Percentiles rank a stretch among this genome's conserved stretches.
Conservation (phyloP, 2,888 invertebrate species). For the Vandiemenella viatica region DNA sequence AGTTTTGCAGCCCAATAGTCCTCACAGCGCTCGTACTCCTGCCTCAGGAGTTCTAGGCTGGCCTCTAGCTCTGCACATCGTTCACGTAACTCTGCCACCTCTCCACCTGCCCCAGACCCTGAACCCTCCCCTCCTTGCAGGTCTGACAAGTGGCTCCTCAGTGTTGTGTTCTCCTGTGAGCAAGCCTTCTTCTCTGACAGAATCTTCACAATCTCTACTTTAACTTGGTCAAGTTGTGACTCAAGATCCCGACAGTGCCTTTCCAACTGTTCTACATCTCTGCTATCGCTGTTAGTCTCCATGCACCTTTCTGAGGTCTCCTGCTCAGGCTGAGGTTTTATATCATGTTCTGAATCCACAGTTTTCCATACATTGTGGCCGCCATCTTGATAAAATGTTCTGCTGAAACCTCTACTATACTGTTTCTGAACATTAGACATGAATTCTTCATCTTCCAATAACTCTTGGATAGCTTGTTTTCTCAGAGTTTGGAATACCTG, state of each 20-base stretch:
- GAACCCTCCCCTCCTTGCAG: background rate
- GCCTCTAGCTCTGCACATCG: slow-evolving; percentile 52
- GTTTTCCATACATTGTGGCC: no score
- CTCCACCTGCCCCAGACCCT: slow-evolving; percentile 13
- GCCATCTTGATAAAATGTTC: no score
- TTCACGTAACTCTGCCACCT: slow-evolving; percentile 29
- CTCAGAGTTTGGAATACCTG: no score
- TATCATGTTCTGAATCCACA: no score
- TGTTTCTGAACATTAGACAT: no score
- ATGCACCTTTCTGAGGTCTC: no score
- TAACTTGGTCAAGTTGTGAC: slow-evolving; percentile 21
- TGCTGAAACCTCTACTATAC: no score
- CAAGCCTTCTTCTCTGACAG: slow-evolving; percentile 23
- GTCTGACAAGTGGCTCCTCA: slow-evolving; percentile 23
- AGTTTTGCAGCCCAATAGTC: slow-evolving; percentile 74
- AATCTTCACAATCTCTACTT: slow-evolving; percentile 23
- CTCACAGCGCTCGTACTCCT: slow-evolving; percentile 71
- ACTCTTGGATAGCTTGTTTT: no score
- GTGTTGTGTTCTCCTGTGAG: slow-evolving; percentile 24
- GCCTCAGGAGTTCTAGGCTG: slow-evolving; percentile 56
- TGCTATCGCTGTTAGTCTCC: slow-evolving; percentile 3
- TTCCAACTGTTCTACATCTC: slow-evolving; percentile 17
- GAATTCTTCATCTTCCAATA: no score
- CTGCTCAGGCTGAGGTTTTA: no score
- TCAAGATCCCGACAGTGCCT: slow-evolving; percentile 21